Percentiles rank a stretch among this genome's conserved stretches.
These are phyloP conservation scores for Lacanobia oleracea DNA, from an alignment of 2,888 invertebrate genomes.

Conservation along the genomic window DNA sequence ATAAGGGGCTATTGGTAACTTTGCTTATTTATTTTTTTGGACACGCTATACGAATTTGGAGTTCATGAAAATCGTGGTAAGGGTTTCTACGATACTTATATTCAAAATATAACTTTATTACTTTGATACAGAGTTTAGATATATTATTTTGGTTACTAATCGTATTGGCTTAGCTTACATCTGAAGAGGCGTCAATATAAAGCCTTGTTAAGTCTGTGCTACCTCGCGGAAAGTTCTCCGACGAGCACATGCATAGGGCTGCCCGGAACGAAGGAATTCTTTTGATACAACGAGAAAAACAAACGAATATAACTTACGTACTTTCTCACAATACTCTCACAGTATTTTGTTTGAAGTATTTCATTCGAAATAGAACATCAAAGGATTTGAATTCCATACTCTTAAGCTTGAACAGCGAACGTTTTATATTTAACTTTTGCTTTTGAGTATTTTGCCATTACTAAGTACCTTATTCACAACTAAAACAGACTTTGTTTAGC, in stretches of 20 bases:
- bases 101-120: constrained; percentile 28
- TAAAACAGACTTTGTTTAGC: not conserved
- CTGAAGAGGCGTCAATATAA: constrained; percentile 74
- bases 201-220: constrained; percentile 84
- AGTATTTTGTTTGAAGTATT: constrained; percentile 53
- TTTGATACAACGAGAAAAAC: constrained; percentile 55
- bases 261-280: constrained; percentile 53
- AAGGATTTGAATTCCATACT: constrained; percentile 55
- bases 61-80: constrained; percentile 25
- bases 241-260: constrained; percentile 65
- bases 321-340: constrained; percentile 34
- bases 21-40: constrained; percentile 49
- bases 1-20: constrained; percentile 55
- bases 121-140: not conserved
- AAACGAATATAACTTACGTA: constrained; percentile 45
- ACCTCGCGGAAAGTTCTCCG: constrained; percentile 76
- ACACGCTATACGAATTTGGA: constrained; percentile 45
- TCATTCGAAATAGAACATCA: constrained; percentile 58
- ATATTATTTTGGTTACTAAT: constrained; percentile 48
- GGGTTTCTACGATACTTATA: constrained; percentile 34
- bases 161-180: constrained; percentile 67
- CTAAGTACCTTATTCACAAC: constrained; percentile 4
- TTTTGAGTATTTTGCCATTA: constrained; percentile 12
- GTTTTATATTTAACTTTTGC: constrained; percentile 30
- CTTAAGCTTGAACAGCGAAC: constrained; percentile 24